A percentile compares a stretch with the other conserved stretches of the same genome.
These are phyloP conservation scores for Abramis brama DNA, from an alignment of 2,113 vertebrate genomes.

Conservation along the genomic window DNA sequence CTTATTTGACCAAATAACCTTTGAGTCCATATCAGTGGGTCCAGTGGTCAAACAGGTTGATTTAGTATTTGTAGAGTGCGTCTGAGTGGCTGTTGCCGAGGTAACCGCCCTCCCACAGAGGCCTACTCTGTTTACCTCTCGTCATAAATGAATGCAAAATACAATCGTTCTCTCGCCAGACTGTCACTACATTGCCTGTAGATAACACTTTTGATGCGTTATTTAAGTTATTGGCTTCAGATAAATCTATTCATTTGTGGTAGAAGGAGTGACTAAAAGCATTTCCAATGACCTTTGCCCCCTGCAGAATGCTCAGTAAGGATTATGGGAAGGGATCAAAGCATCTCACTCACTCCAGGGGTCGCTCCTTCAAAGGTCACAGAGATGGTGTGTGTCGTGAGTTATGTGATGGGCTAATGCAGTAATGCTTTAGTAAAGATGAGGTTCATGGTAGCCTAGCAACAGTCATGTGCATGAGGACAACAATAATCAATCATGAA, in stretches of 20 bases:
- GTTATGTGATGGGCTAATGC: not conserved
- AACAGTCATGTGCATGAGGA: not conserved
- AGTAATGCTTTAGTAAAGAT: not conserved
- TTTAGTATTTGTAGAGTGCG: slow-evolving; percentile 33
- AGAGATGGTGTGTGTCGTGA: not conserved
- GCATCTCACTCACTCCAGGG: slow-evolving; percentile 1
- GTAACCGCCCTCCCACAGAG: slow-evolving; percentile 22
- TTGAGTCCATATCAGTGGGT: slow-evolving; percentile 1
- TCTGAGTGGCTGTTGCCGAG: slow-evolving; percentile 11
- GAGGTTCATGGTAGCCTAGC: not conserved
- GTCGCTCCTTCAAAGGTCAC: slow-evolving; percentile 33
- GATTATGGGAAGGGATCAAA: slow-evolving; percentile 30
- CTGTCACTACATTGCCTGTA: not conserved
- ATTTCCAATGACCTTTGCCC: not conserved
- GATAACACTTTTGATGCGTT: not conserved
- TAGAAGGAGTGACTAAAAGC: not conserved
- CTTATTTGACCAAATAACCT: slow-evolving; percentile 36
- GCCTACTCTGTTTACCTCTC: slow-evolving; percentile 11
- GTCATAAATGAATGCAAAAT: slow-evolving; percentile 27
- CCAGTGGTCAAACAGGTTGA: slow-evolving; percentile 33
- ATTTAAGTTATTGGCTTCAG: not conserved
- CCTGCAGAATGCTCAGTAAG: slow-evolving; percentile 13
- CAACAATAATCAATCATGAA: not conserved
- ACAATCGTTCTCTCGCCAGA: not conserved
- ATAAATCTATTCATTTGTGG: not conserved